Base-by-base conservation (phyloP, 35 echinoderm and acorn worm species). In the Holothuria glaberrima region DNA sequence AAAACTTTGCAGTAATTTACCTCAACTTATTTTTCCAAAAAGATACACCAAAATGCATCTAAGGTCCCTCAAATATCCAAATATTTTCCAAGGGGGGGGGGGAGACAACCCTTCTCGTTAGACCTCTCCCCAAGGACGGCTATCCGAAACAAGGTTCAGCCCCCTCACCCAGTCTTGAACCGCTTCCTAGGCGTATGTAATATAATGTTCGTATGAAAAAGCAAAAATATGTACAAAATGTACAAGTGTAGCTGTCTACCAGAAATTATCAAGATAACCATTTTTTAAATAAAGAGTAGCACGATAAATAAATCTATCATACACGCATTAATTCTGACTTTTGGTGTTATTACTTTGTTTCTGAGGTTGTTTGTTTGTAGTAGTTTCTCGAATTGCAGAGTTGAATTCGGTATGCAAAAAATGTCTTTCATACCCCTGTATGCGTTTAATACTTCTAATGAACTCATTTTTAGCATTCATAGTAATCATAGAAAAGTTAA, bases 261-360 rank as follows among this genome's bases (percentile, higher is more conserved):
- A 66, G 9, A 66, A 1, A 66, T 66, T 66, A 66, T 66, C 63
- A 9, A 0, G 21, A 66, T 25, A 16, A 21, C 63, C 7, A 6
- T 66, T 66, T 29, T 66, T 9, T 66, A 66, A 9, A 66, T 66
- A 66, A 66, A 66, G 63, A 66, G 63, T 19, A 17, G 63, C 63
- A 66, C 22, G 28, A 66, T 66, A 66, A 66, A 14, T 66, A 66
- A 66, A 46, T 16, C 12, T 66, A 66, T 25, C 21, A 16, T 29
- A 16, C 21, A 16, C 21, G 20, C 63, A 66, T 66, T 66, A 25
- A 19, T 66, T 66, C 63, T 66, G 63, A 17, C 12, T 66, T 46
- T 46, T 46, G 44, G 63, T 66, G 10, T 66, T 66, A 66, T 66
- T 66, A 19, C 21, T 66, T 66, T 66, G 63, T 21, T 66, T 66